Percentiles rank a stretch among this genome's conserved stretches.
Evolutionary conservation across 2,797 vertebrate genomes (phyloP).

Genomic region (Siniperca undulata): DNA sequence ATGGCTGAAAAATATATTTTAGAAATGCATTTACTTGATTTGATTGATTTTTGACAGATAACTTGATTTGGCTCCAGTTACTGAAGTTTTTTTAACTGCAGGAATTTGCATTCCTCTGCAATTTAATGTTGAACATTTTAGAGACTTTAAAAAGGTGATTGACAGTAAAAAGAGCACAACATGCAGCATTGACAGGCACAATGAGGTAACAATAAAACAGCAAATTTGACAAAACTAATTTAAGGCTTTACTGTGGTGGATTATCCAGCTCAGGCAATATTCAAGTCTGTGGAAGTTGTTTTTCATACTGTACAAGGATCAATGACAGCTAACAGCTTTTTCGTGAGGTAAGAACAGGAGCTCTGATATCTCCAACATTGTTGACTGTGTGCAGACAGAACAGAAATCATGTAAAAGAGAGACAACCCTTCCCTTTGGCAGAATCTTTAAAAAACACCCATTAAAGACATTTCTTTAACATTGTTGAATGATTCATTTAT

Average conservation of each 20-base stretch:
- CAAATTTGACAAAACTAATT: constrained; percentile 34
- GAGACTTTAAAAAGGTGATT: constrained; percentile 10
- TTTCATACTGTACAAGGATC: constrained; percentile 32
- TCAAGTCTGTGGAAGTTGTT: constrained; percentile 35
- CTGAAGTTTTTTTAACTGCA: neutral
- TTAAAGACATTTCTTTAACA: constrained; percentile 9
- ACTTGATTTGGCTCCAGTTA: neutral
- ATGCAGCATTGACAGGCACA: constrained; percentile 16
- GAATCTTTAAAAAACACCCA: neutral
- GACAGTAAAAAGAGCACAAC: constrained; percentile 9
- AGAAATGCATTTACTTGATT: constrained; percentile 1
- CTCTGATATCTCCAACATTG: neutral
- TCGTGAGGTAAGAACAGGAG: constrained; percentile 22
- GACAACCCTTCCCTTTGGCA: constrained; percentile 31
- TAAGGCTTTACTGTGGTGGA: constrained; percentile 28
- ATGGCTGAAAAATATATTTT: constrained; percentile 3
- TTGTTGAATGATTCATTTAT: neutral
- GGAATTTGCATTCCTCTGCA: neutral
- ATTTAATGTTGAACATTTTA: neutral
- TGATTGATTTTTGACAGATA: neutral
- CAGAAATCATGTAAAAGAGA: constrained; percentile 28
- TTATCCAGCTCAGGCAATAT: constrained; percentile 54
- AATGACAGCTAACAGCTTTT: constrained; percentile 41
- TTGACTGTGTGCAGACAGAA: constrained; percentile 31
- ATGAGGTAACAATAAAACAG: constrained; percentile 30